phyloP scores from a whole-genome alignment of 2,113 vertebrate genomes.

The Equus quagga region DNA sequence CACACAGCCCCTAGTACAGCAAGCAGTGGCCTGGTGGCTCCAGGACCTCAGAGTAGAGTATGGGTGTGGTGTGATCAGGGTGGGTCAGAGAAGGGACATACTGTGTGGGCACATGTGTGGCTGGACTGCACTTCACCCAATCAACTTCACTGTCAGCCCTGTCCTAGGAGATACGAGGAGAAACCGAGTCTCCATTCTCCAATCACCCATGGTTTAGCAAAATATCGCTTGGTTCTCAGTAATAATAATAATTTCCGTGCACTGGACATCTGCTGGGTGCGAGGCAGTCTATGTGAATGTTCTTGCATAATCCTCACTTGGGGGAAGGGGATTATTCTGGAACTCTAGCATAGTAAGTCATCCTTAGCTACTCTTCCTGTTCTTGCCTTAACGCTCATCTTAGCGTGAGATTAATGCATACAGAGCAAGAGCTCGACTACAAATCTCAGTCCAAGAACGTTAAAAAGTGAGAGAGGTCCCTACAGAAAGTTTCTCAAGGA shows the following conservation, averaged over 20 bases:
- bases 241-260: not conserved
- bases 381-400: not conserved
- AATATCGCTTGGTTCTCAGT: not conserved
- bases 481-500: not conserved
- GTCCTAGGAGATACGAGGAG: not conserved
- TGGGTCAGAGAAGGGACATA: not conserved
- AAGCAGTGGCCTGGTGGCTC: not conserved
- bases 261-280: not conserved
- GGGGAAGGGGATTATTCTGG: not conserved
- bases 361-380: not conserved
- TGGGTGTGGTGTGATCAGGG: not conserved
- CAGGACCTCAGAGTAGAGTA: not conserved
- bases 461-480: not conserved
- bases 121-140: not conserved
- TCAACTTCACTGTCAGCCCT: not conserved
- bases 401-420: not conserved
- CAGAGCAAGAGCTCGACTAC: not conserved
- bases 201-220: not conserved
- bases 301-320: not conserved
- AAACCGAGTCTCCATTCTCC: not conserved
- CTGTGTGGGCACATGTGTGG: not conserved
- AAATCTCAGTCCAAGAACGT: not conserved
- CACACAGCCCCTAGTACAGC: not conserved
- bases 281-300: not conserved
- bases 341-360: not conserved